Base-by-base conservation (phyloP, 2,113 vertebrate genomes). In the Carollia perspicillata region DNA sequence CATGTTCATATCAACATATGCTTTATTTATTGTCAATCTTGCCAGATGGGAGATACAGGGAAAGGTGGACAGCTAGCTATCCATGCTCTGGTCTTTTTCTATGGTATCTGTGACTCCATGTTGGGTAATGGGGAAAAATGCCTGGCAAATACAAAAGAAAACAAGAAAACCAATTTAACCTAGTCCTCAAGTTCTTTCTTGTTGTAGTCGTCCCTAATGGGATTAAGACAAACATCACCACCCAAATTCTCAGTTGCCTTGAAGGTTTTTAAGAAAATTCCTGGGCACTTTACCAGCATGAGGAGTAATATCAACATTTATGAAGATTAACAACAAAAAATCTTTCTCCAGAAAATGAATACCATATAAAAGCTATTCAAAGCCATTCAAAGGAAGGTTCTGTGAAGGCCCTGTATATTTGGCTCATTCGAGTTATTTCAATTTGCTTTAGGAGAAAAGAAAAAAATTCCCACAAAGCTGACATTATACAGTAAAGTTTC, bases 401-500 rank as follows among this genome's bases (percentile, higher is more conserved):
- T 93, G 79, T 51, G 22, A 86, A 93, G 65, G 79, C 58, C 84
- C 65, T 87, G 65, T 53, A 74, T 53, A 89, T 47, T 89, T 94
- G 66, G 69, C 58, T 87, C 95, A 93, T 95, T 96, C 94, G 84
- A 86, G 91, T 93, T 93, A 96, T 94, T 97, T 97, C 92, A 94
- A 97, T 96, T 94, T 96, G 92, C 92, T 96, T 84, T 28, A 60
- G 95, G 66, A 65, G 40, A 80, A 89, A 53, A 40, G 53, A 30
- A 44, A 74, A 86, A 83, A 90, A 87, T 69, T 69, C 92, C 55
- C 66, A 96, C 89, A 93, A 96, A 97, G 94, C 95, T 89, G 83
- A 94, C 90, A 96, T 96, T 95, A 77, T 92, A 87, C 14, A 93
- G 81, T 65, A 84, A 96, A 96, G 95, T 98, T 96, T 96, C 96